Evolutionary conservation across 2,113 vertebrate genomes (phyloP).

Genomic region (Plecturocebus donacophilus): DNA sequence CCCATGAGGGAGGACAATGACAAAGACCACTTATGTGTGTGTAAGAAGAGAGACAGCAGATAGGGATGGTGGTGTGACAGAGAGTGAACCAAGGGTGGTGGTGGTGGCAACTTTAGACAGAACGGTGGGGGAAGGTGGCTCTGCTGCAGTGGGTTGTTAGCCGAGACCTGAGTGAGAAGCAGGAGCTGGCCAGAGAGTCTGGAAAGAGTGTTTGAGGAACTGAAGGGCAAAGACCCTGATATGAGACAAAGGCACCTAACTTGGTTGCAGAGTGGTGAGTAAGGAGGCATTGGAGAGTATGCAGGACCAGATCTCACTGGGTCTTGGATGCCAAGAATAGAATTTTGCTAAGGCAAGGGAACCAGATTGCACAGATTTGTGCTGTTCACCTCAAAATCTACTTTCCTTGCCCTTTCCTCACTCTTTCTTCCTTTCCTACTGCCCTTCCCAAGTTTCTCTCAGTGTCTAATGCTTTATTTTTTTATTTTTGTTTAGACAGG

Average conservation of each 20-base stretch:
- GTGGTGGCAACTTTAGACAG: background rate
- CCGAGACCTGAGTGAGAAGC: background rate
- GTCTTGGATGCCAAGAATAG: background rate
- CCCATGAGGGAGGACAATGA: background rate
- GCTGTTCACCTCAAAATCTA: background rate
- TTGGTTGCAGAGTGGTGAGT: background rate
- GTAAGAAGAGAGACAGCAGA: background rate
- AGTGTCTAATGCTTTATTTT: background rate
- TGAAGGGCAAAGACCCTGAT: background rate
- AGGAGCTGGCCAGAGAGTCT: background rate
- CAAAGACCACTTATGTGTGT: background rate
- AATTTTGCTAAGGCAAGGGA: background rate
- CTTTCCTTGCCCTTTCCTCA: background rate
- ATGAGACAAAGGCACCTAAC: background rate
- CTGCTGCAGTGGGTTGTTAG: background rate
- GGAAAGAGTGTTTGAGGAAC: background rate
- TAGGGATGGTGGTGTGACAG: fast-evolving
- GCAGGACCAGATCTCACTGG: background rate
- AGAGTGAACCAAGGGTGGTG: background rate
- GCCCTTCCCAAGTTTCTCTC: background rate
- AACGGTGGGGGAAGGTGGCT: background rate
- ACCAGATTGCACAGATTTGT: background rate
- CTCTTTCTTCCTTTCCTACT: background rate
- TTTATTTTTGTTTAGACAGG: too few relatives aligned
- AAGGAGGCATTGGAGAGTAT: background rate